Evolutionary conservation across 1,140 invertebrate genomes (phyloP).

Genomic region (Cydia splendana): DNA sequence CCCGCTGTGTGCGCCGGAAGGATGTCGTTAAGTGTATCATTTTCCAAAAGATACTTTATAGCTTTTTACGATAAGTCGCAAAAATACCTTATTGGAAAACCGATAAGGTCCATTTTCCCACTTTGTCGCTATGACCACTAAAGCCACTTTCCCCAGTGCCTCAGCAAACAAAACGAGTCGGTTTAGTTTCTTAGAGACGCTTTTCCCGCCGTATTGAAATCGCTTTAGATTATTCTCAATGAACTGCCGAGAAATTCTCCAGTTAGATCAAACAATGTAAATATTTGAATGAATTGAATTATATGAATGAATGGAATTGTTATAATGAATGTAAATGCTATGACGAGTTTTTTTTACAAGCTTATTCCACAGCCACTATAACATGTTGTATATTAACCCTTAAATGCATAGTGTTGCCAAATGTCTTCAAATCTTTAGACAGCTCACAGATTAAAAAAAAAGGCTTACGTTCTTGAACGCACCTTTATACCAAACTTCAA

Average conservation of each 20-base stretch:
- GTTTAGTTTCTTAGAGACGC: neutral
- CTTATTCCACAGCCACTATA: neutral
- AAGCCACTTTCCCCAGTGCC: neutral
- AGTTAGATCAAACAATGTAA: constrained; percentile 10
- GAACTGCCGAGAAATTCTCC: neutral
- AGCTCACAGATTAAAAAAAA: too few relatives aligned
- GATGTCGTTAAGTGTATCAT: constrained; percentile 9
- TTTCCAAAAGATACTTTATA: neutral
- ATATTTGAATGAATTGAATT: neutral
- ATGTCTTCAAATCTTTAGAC: too few relatives aligned
- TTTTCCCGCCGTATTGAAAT: neutral
- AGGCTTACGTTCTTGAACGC: too few relatives aligned
- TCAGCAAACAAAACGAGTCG: neutral
- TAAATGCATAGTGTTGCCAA: too few relatives aligned
- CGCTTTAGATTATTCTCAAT: constrained; percentile 2
- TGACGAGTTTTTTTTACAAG: neutral
- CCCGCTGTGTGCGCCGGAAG: neutral
- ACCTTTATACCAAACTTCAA: too few relatives aligned
- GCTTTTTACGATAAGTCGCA: neutral
- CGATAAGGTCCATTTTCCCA: neutral
- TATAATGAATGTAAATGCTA: neutral
- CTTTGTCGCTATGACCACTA: neutral
- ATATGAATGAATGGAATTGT: neutral
- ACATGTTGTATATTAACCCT: too few relatives aligned
- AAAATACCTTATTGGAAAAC: neutral